Conservation (phyloP, 2,113 vertebrate species). For the Hippocampus barbouri region DNA sequence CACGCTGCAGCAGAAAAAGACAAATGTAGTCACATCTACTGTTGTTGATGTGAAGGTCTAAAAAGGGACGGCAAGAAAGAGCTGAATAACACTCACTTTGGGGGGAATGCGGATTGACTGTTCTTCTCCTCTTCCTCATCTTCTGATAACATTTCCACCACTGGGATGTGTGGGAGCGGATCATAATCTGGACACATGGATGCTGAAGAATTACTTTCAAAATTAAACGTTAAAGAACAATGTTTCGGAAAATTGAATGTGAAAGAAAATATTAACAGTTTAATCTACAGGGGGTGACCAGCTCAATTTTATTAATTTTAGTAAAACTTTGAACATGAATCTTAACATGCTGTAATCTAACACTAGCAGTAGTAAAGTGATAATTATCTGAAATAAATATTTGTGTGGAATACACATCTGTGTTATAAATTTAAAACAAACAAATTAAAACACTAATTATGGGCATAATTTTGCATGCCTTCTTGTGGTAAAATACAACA, state of each 20-base stretch:
- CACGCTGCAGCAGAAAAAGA: constrained; percentile 48
- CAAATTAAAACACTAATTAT: not conserved
- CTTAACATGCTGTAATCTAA: no score
- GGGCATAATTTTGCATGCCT: not conserved
- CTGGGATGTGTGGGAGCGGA: constrained; percentile 70
- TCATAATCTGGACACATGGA: constrained; percentile 57
- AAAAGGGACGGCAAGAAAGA: not conserved
- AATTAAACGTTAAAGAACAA: no score
- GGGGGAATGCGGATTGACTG: constrained; percentile 26
- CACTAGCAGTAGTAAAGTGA: no score
- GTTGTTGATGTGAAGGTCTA: not conserved
- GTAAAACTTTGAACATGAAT: no score
- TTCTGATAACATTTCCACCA: constrained; percentile 71
- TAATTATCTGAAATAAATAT: no score
- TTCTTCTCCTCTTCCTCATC: constrained; percentile 47
- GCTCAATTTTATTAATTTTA: no score
- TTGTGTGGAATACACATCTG: no score
- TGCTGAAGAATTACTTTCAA: not conserved
- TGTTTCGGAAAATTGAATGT: no score
- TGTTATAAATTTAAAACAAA: no score
- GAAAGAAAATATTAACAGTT: no score
- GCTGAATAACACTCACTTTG: constrained; percentile 53
- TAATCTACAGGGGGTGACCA: no score
- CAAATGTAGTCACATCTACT: not conserved
- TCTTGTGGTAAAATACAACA: not conserved